phyloP scores from a whole-genome alignment of 2,797 vertebrate species.

The Sebastes aleutianus region DNA sequence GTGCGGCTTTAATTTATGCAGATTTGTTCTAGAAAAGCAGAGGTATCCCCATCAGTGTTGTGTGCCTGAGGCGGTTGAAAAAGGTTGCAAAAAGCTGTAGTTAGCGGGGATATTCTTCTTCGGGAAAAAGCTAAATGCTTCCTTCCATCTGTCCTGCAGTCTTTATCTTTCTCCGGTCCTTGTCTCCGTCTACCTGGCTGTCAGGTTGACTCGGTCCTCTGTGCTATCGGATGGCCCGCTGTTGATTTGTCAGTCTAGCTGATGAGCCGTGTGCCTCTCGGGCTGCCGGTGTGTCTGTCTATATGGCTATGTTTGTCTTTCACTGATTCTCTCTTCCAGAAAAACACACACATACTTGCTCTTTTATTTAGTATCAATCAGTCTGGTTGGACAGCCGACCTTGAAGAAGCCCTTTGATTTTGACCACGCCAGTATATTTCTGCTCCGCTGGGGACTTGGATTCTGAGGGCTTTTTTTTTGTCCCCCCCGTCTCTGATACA shows the following conservation, averaged over 20 bases:
- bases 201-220: constrained; percentile 2
- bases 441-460: constrained; percentile 37
- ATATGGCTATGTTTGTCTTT: constrained; percentile 23
- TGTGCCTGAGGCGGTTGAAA: neutral
- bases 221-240: constrained; percentile 21
- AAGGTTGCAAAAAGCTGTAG: neutral
- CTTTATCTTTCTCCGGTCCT: neutral
- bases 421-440: constrained; percentile 39
- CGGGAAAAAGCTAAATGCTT: neutral
- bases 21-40: neutral
- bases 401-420: constrained; percentile 56
- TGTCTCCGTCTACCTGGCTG: constrained; percentile 20
- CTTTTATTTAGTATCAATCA: constrained; percentile 29
- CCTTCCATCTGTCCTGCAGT: neutral
- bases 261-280: constrained; percentile 29
- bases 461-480: constrained; percentile 19
- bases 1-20: neutral
- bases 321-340: constrained; percentile 1
- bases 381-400: constrained; percentile 40
- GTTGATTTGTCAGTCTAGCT: constrained; percentile 34
- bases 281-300: constrained; percentile 27
- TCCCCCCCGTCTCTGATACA: constrained; percentile 5
- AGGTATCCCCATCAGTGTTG: neutral
- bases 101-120: neutral
- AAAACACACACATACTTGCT: neutral